Base-by-base conservation (phyloP, 2,113 vertebrate genomes). In the Alaudala cheleensis region DNA sequence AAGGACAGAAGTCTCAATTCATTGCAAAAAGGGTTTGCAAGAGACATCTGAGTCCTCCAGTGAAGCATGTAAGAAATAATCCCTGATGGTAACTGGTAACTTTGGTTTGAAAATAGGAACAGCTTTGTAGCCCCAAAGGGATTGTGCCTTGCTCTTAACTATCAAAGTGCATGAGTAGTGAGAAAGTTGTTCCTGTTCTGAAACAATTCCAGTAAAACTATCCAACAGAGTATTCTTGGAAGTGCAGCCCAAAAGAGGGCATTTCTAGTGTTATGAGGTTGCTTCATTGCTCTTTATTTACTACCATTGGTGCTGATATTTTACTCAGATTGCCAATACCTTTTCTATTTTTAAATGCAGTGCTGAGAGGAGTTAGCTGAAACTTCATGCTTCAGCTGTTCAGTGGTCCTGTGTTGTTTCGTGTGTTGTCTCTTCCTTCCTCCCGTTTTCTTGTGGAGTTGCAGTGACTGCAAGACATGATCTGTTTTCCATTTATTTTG, bases 191-290 rank as follows among this genome's bases (percentile, higher is more conserved):
- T 87, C 42, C 56, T 66, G 12, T 66, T 50, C 33, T 62, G 73
- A 74, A 78, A 65, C 22, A 91, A 5, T 25, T 81, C n/a, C n/a
- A 61, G 54, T 74, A 18, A 49, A 93, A 29, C 31, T 50, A 4
- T 58, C n/a, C 6, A 60, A 53, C 1, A 2, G 14, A 51, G 16
- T 31, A 31, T 84, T 84, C 23, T 21, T 81, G 65, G 64, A 70
- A 92, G 29, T 22, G 21, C 40, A 71, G 23, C 34, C 21, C 26
- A 14, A 42, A 77, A 84, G 50, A 44, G 19, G 21, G 11, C 9
- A 49, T 61, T 17, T 89, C 42, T 51, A 2, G 12, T 11, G 3
- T 34, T 49, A 23, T 0, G 0, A 44, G 44, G 24, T 8, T 83
- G 31, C n/a, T 40, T 12, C 10, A 2, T 39, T 53, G 24, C 34